These are phyloP conservation scores for Epiblema foenella DNA, from an alignment of 2,888 invertebrate genomes.

Conservation along the genomic window DNA sequence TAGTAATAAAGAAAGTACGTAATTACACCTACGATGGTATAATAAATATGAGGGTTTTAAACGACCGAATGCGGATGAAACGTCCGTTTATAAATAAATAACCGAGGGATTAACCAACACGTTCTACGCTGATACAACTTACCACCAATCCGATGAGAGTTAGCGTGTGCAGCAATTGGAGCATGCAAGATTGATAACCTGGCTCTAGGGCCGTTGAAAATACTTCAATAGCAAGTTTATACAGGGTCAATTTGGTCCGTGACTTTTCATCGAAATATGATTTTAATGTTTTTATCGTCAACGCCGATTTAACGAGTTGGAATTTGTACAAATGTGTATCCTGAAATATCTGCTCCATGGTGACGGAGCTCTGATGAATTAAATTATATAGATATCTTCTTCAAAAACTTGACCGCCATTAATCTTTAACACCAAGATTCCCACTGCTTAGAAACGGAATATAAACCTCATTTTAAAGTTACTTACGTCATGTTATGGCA, in stretches of 20 bases:
- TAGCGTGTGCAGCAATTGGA: slow-evolving; percentile 23
- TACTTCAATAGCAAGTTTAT: background rate
- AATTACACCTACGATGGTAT: slow-evolving; percentile 11
- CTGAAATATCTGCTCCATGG: too few species aligned
- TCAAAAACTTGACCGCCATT: too few species aligned
- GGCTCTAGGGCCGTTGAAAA: slow-evolving; percentile 17
- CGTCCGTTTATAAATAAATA: slow-evolving; percentile 32
- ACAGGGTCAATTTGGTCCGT: background rate
- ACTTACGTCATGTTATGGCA: too few species aligned
- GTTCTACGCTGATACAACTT: background rate
- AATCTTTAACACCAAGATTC: too few species aligned
- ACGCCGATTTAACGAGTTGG: background rate
- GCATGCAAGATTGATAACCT: slow-evolving; percentile 34
- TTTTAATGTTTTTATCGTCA: background rate
- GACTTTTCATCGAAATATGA: too few species aligned
- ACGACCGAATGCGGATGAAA: slow-evolving; percentile 16
- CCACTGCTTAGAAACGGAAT: too few species aligned
- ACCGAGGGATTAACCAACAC: slow-evolving; percentile 26
- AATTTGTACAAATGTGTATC: too few species aligned
- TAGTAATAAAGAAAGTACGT: slow-evolving; percentile 15
- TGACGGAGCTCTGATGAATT: too few species aligned
- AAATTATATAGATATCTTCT: too few species aligned
- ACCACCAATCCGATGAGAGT: slow-evolving; percentile 17
- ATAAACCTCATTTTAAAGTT: too few species aligned
- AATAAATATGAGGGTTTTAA: slow-evolving; percentile 8